A percentile compares a stretch with the other conserved stretches of the same genome.
These are phyloP conservation scores for Lates calcarifer DNA, from an alignment of 2,113 vertebrate species.

Conservation along the genomic window DNA sequence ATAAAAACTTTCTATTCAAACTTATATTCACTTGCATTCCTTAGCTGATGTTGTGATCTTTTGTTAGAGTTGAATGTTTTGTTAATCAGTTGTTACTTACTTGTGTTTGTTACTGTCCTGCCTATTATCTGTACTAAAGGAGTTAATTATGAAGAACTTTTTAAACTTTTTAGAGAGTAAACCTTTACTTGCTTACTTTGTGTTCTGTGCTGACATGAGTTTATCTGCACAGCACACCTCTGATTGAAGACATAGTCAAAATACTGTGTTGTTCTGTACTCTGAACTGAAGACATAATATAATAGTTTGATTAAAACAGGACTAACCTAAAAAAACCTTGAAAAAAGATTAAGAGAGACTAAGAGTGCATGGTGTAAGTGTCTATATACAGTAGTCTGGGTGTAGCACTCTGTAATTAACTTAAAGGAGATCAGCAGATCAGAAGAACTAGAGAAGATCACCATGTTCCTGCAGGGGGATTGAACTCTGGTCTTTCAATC, in stretches of 20 bases:
- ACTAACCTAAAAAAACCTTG: not conserved
- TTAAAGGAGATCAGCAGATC: slow-evolving; percentile 57
- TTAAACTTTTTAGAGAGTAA: too few relatives aligned
- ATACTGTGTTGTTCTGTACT: not conserved
- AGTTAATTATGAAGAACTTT: too few relatives aligned
- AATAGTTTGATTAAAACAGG: not conserved
- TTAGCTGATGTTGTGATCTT: too few relatives aligned
- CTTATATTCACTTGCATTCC: too few relatives aligned
- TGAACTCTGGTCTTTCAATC: slow-evolving; percentile 28
- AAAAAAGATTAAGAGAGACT: not conserved
- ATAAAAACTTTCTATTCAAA: too few relatives aligned
- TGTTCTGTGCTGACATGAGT: not conserved
- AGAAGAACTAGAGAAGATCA: slow-evolving; percentile 35
- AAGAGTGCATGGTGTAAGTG: not conserved
- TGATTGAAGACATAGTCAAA: too few relatives aligned
- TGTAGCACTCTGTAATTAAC: slow-evolving; percentile 30
- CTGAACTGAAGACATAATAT: not conserved
- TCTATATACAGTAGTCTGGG: not conserved
- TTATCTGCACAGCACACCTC: not conserved
- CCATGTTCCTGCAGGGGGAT: slow-evolving; percentile 36
- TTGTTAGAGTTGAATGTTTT: too few relatives aligned
- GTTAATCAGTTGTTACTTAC: too few relatives aligned
- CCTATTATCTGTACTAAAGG: not conserved
- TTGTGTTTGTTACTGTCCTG: too few relatives aligned
- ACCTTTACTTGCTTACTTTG: not conserved